These are phyloP conservation scores for Macaria liturata DNA, from an alignment of 2,888 invertebrate species.

Conservation along the genomic window DNA sequence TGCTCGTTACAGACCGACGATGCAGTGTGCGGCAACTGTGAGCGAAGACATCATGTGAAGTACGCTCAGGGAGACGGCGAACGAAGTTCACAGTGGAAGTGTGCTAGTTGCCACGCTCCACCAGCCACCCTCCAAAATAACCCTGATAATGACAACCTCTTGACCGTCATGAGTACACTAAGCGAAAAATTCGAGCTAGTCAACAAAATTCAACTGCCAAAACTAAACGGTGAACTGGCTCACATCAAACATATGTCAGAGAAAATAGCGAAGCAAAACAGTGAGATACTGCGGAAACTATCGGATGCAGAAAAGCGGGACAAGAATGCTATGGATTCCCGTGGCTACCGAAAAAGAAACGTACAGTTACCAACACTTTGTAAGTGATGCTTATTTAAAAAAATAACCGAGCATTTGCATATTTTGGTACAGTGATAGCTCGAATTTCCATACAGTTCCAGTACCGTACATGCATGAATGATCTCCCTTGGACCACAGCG, in stretches of 20 bases:
- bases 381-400: not conserved
- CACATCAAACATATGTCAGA: constrained; percentile 56
- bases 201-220: constrained; percentile 68
- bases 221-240: constrained; percentile 56
- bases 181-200: constrained; percentile 65
- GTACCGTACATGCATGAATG: no score
- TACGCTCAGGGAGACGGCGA: constrained; percentile 51
- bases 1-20: not conserved
- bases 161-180: constrained; percentile 48
- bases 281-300: constrained; percentile 55
- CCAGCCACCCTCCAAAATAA: constrained; percentile 35
- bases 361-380: constrained; percentile 32
- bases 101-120: constrained; percentile 55
- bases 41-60: constrained; percentile 47
- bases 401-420: no score
- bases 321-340: constrained; percentile 7
- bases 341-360: constrained; percentile 45
- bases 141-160: constrained; percentile 35
- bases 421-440: no score
- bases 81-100: constrained; percentile 57
- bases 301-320: constrained; percentile 42
- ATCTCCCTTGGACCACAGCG: no score
- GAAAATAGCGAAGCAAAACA: constrained; percentile 59
- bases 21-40: constrained; percentile 39
- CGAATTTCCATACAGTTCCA: no score